Evolutionary conservation across 2,888 invertebrate species (phyloP), one percentile per base, ranked within the genome.

Genomic region (Hypsopygia costalis): DNA sequence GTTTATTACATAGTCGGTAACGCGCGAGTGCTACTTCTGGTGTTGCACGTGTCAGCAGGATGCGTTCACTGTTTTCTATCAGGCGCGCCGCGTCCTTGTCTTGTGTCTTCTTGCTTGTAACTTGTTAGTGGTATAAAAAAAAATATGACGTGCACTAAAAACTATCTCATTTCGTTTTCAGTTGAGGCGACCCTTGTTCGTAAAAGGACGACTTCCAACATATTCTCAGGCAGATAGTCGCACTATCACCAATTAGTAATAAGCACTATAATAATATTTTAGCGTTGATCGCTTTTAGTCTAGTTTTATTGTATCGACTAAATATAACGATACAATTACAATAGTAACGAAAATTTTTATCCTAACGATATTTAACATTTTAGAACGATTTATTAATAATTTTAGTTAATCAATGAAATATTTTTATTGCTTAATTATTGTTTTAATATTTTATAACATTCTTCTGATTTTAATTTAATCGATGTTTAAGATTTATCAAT

Each of bases 141-240:
- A n/a, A n/a, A n/a, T n/a, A n/a, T n/a, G n/a, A n/a, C n/a, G n/a
- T n/a, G n/a, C n/a, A n/a, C n/a, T n/a, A n/a, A n/a, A n/a, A n/a
- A n/a, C n/a, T n/a, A n/a, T n/a, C n/a, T 16, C 4, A 16, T 16
- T 16, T 16, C 4, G 16, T 35, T 65, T 92, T 91, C 90, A 94
- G 94, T 92, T 69, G 93, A 93, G 48, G 93, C 93, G 11, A 90
- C 92, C 46, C 89, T 94, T 43, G 92, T 93, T 36, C 90, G 94
- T 47, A 94, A 94, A 74, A 90, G 94, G 58, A 91, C 93, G 46
- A 90, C 92, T 44, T 93, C 93, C 75, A 94, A 91, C 77, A 93
- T 94, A 82, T 94, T 94, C 80, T 93, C 94, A 33, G 91, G 92
- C 55, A 94, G 94, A 91, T 94, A 94, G 92, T 85, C 63, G 54